A percentile compares a stretch with the other conserved stretches of the same genome.
Conservation (phyloP, 2,888 invertebrate genomes). For the Diachrysia chrysitis region DNA sequence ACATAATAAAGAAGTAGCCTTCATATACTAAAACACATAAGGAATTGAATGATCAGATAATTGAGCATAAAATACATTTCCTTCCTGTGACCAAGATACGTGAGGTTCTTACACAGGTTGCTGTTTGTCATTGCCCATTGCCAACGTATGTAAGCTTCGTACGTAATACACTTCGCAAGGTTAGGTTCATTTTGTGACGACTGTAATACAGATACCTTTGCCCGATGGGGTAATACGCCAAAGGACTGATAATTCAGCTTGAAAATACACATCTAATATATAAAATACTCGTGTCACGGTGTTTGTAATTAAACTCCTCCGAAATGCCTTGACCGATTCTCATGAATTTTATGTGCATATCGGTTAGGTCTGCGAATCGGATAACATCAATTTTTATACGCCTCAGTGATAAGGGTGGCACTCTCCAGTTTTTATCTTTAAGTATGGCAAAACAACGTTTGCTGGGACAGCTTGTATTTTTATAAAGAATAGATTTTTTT, state of each 20-base stretch:
- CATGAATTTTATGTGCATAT: no score
- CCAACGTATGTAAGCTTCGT: conserved; percentile 32
- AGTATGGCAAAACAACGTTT: no score
- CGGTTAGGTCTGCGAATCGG: no score
- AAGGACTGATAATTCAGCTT: not conserved
- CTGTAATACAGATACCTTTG: not conserved
- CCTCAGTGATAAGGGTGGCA: no score
- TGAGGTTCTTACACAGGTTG: conserved; percentile 42
- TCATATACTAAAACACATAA: conserved; percentile 31
- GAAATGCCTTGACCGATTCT: no score
- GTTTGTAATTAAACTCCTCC: no score
- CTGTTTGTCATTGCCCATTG: conserved; percentile 36
- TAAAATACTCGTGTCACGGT: no score
- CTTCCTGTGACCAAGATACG: conserved; percentile 38
- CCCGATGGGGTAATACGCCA: not conserved
- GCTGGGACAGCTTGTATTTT: no score
- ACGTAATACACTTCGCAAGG: conserved; percentile 34
- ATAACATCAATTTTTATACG: no score
- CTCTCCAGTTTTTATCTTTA: no score
- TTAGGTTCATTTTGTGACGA: conserved; percentile 17
- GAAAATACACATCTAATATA: no score
- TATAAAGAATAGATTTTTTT: no score
- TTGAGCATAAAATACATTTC: conserved; percentile 43
- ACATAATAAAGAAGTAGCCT: conserved; percentile 45
- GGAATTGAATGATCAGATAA: conserved; percentile 43